Evolutionary conservation across 2,797 vertebrate species (phyloP), one percentile per base, ranked within the genome.

Genomic region (Sebastes steindachneri): DNA sequence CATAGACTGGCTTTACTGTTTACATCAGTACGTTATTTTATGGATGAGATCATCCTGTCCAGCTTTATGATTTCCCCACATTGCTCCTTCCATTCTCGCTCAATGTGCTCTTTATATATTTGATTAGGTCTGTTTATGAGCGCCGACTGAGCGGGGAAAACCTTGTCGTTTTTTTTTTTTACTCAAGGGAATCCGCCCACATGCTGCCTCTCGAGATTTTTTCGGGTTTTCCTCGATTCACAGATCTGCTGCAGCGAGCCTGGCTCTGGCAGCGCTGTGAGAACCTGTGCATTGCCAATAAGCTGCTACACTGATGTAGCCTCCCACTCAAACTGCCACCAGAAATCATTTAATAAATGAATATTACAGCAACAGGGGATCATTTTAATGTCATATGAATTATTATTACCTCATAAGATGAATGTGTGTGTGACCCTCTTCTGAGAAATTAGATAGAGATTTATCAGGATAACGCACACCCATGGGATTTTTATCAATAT

Each of bases 121-220:
- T 86, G 66, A 89, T 82, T 64, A 73, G 69, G 41, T 76, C 79
- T 89, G 74, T 90, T 90, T 88, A 80, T 86, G 78, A 68, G 80
- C 26, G 55, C 80, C 45, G 62, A 74, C 85, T 87, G 75, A 88
- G 88, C 75, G 6, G 86, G 91, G 86, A 78, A 91, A 91, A 89
- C 85, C 89, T 82, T 89, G 85, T 86, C 63, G 74, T 88, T 86
- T 89, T 87, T 17, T 45, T 41, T 45, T 37, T 14, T 45, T 89
- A 88, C 85, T 91, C 84, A 78, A 89, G 79, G 11, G 84, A 87
- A 84, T 90, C 92, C 89, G 73, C 92, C 89, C 90, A 94, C 90
- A 67, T 80, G 73, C 70, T 84, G 82, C 67, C 88, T 91, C 86
- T 81, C 69, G 69, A 89, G 29, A 67, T 84, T 68, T 80, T 85